Evolutionary conservation across 2,113 vertebrate genomes (phyloP).

Genomic region (Campylorhamphus procurvoides): DNA sequence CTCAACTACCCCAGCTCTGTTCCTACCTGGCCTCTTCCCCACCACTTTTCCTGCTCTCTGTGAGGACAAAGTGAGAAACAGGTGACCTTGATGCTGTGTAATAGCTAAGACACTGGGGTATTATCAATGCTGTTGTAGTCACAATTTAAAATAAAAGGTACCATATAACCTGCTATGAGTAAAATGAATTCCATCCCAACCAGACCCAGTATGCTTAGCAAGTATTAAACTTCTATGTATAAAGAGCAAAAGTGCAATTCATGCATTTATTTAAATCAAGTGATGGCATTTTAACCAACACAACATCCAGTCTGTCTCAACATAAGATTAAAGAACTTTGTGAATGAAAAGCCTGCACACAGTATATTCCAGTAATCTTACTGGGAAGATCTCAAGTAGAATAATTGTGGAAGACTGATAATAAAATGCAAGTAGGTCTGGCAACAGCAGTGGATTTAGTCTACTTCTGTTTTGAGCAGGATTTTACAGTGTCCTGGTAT

Average conservation of each 20-base stretch:
- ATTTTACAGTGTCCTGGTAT: background rate
- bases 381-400: background rate
- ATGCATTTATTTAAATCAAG: background rate
- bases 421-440: background rate
- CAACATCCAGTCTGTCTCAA: background rate
- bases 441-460: background rate
- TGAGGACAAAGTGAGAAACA: background rate
- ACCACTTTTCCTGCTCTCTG: fast-evolving
- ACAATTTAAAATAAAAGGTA: background rate
- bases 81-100: background rate
- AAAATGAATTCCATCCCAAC: background rate
- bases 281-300: background rate
- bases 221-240: background rate
- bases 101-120: background rate
- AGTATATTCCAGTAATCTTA: background rate
- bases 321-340: background rate
- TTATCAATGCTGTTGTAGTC: background rate
- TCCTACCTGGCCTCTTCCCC: background rate
- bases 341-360: background rate
- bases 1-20: background rate
- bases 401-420: background rate
- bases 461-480: background rate
- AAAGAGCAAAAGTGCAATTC: background rate
- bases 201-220: background rate
- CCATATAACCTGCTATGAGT: background rate